phyloP scores from a whole-genome alignment of 2,113 vertebrate species.

The Otocyon megalotis region DNA sequence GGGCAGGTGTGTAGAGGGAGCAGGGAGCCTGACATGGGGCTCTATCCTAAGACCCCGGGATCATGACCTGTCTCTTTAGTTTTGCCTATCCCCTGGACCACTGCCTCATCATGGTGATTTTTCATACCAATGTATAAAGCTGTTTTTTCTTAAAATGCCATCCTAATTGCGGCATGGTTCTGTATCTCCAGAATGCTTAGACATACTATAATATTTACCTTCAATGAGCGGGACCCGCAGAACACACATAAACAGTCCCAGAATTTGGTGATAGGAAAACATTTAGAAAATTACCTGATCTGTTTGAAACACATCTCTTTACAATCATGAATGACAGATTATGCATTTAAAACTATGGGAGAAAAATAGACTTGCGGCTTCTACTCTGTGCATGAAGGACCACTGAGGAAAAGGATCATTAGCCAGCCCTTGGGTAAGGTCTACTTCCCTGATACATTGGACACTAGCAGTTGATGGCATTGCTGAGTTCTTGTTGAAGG shows the following conservation, averaged over 20 bases:
- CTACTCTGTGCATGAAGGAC: neutral
- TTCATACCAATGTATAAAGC: neutral
- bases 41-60: no score
- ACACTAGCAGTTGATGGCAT: neutral
- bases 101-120: neutral
- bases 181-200: neutral
- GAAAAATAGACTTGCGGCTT: slow-evolving; percentile 29
- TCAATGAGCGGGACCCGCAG: neutral
- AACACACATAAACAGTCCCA: neutral
- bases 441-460: neutral
- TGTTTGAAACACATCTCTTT: slow-evolving; percentile 37
- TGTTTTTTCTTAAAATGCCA: slow-evolving; percentile 10
- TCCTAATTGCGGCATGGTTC: neutral
- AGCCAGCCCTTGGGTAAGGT: slow-evolving; percentile 29
- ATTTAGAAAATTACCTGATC: neutral
- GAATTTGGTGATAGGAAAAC: slow-evolving; percentile 7
- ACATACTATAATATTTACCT: neutral
- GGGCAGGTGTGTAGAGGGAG: no score
- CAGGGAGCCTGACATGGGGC: no score
- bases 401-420: neutral
- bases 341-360: neutral
- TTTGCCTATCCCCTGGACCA: neutral
- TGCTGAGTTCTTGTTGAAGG: slow-evolving; percentile 31
- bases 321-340: slow-evolving; percentile 21
- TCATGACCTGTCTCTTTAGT: neutral